phyloP scores from a whole-genome alignment of 2,797 vertebrate genomes.

The Fratercula arctica region DNA sequence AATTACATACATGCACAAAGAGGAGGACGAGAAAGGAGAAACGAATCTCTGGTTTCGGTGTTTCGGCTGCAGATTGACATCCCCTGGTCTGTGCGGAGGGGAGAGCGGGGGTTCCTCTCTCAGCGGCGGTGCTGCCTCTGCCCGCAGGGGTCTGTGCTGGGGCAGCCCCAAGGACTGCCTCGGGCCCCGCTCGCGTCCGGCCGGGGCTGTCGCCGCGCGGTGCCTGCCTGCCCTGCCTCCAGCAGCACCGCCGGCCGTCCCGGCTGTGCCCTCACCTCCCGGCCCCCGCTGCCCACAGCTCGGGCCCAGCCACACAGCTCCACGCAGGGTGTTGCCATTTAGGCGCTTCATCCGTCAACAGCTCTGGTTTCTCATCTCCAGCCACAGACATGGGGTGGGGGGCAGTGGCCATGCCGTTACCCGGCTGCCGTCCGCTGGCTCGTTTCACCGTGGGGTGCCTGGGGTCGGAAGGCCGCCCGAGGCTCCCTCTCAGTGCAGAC shows the following conservation, averaged over 20 bases:
- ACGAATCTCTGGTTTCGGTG: background rate
- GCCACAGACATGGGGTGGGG: fast-evolving
- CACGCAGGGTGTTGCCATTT: background rate
- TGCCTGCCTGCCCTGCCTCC: background rate
- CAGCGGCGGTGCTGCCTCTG: background rate
- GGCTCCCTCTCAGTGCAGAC: background rate
- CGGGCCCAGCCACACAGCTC: background rate
- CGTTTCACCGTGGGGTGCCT: background rate
- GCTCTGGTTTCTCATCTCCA: background rate
- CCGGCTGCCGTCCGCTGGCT: background rate
- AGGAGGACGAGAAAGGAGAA: background rate
- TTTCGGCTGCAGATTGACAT: background rate
- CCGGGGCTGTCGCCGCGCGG: background rate
- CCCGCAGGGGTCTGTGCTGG: background rate
- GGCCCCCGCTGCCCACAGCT: background rate
- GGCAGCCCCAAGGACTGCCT: background rate
- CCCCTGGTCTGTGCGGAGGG: background rate
- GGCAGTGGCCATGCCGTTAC: background rate
- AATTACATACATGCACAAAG: background rate
- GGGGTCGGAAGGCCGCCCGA: fast-evolving
- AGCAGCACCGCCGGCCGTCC: too few species aligned
- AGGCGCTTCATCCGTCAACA: background rate
- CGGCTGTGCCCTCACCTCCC: background rate
- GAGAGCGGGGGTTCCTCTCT: background rate
- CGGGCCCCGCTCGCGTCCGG: background rate